Evolutionary conservation across 2,113 vertebrate species (phyloP).

Genomic region (Cnemophilus loriae): DNA sequence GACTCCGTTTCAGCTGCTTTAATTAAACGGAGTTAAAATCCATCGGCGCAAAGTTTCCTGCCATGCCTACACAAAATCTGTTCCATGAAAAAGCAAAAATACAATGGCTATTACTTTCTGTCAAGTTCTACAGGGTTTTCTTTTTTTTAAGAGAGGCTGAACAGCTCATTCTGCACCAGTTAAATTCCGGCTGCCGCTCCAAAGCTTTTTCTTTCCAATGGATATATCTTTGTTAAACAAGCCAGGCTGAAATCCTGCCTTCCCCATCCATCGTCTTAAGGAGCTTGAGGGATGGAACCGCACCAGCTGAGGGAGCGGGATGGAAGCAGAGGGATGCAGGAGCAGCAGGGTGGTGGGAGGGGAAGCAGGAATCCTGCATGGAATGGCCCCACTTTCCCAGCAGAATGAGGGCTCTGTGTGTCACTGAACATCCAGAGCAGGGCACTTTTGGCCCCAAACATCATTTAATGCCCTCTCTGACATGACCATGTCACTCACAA

Average conservation of each 20-base stretch:
- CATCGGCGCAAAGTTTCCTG: not conserved
- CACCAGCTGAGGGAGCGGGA: rapidly evolving
- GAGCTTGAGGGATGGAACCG: not conserved
- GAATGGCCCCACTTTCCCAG: not conserved
- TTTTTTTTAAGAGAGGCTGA: not conserved
- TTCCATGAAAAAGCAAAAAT: not conserved
- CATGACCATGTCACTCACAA: rapidly evolving
- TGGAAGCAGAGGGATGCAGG: not conserved
- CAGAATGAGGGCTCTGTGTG: not conserved
- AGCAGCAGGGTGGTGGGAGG: not conserved
- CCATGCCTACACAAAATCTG: slow-evolving; percentile 28
- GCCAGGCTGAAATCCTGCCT: not conserved
- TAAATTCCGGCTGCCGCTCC: not conserved
- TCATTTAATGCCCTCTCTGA: not conserved
- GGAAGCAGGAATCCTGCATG: not conserved
- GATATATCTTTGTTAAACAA: slow-evolving; percentile 2
- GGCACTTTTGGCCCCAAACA: not conserved
- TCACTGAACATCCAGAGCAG: not conserved
- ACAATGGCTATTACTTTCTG: slow-evolving; percentile 31
- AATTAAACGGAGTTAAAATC: slow-evolving; percentile 43
- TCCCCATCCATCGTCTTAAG: not conserved
- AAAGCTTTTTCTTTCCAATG: not conserved
- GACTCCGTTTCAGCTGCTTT: not conserved
- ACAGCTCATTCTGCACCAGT: not conserved
- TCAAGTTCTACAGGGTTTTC: not conserved